Base-by-base conservation (phyloP, 2,797 vertebrate species). In the Brachymystax lenok region DNA sequence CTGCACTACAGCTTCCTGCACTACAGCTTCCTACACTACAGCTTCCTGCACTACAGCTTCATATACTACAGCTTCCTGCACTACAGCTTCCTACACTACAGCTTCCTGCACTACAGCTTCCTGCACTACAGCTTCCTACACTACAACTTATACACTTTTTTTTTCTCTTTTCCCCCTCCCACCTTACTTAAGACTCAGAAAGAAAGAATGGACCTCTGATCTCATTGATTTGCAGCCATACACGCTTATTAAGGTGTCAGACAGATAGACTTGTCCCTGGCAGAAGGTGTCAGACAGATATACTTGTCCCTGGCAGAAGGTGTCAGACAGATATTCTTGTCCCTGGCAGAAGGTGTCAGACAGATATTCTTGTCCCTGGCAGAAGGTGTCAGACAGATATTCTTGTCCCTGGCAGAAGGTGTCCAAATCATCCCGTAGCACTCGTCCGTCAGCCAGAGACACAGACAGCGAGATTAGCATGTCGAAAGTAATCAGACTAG, bases 391-490 rank as follows among this genome's bases (percentile, higher is more conserved):
- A 24, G 24, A 24, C 24, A 24, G 24, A 24, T 24, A 24, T 24
- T 24, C 24, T 24, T 24, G 24, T 24, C 24, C 24, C 24, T 24
- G 24, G 24, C 24, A 24, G 24, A 46, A 13, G 10, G 90, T 24
- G 59, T 88, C 90, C 91, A 91, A 89, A 91, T 90, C 92, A 92
- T 93, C 92, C 90, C 92, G 88, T 85, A 86, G 28, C n/a, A 19
- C 89, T 83, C 84, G 87, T 92, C 86, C 86, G 88, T 87, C 84
- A 88, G 90, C 87, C 88, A 79, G 86, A 89, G 91, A 89, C 89
- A 80, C 88, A 85, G 87, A 88, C 89, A 79, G 88, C 85, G 87
- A 93, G 92, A 93, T 93, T 93, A 93, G 91, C 92, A 93, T 91
- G 89, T 93, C 90, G 90, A 84, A 84, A 90, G 91, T 92, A 93